Evolutionary conservation across 1,140 invertebrate species (phyloP), one percentile per base, ranked within the genome.

Genomic region (Neodiprion pinetum): DNA sequence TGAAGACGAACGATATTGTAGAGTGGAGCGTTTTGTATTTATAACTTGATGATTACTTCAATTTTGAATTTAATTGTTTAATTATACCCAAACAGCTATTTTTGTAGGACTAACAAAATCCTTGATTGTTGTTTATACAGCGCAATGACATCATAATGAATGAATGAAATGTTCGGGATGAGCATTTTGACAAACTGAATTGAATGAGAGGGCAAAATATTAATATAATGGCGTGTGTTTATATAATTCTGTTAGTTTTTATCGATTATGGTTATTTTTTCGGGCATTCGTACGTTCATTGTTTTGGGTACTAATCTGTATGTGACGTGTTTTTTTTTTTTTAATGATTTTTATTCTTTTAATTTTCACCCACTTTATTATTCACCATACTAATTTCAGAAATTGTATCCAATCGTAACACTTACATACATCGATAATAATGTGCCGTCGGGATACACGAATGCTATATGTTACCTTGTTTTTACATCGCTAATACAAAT

Each of bases 151-250:
- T 78, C 48, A 72, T 70, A 66, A 72, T 71, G 69, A 77, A 74
- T 76, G 73, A 75, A 77, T 78, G 77, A 73, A 82, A 74, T 80
- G 83, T 77, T 82, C 82, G 79, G 68, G 81, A 79, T 80, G 81
- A 77, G 74, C 78, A 79, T 80, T 81, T 83, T 80, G 77, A 82
- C 80, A 83, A 40, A 40, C 28, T 40, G 28, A 40, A 79, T 67
- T 83, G 81, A 85, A 85, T 85, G 81, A 87, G 86, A 88, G 87
- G 87, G 87, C 86, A 89, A 89, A 88, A 88, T 89, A 89, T 88
- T 87, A 88, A 88, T 89, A 89, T 84, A 82, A 88, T 87, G 85
- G 85, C 83, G 68, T 75, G 53, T 53, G 67, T 67, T 83, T 79
- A 50, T 40, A 9, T 40, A 70, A 17, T 12, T 70, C 14, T 21